These are phyloP conservation scores for Haplotaxodon microlepis DNA, from an alignment of 2,113 vertebrate species.

Conservation along the genomic window DNA sequence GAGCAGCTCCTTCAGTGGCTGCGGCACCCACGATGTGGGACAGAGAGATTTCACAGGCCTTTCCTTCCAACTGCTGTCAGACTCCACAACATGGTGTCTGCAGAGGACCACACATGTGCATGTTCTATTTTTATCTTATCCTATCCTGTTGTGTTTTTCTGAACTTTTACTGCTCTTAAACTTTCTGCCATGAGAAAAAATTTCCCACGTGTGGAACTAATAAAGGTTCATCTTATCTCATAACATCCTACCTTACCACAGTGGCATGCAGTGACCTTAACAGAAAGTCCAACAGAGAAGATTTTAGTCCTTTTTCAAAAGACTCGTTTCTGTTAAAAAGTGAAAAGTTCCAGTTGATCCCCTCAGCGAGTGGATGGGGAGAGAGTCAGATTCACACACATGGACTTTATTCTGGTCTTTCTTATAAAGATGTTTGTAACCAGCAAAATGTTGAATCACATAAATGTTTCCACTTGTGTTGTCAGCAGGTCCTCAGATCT, in stretches of 20 bases:
- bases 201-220: neutral
- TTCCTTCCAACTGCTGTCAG: neutral
- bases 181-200: neutral
- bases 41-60: neutral
- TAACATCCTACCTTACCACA: neutral
- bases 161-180: neutral
- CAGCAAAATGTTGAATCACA: neutral
- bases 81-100: neutral
- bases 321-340: neutral
- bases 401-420: neutral
- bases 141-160: neutral
- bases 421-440: neutral
- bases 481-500: neutral
- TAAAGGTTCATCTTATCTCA: neutral
- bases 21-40: fast-evolving
- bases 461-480: neutral
- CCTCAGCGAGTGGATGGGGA: neutral
- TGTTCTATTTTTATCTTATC: neutral
- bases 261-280: neutral
- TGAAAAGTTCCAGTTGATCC: neutral
- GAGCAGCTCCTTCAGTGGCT: neutral
- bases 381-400: neutral
- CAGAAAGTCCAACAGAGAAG: neutral
- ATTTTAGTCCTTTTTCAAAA: neutral
- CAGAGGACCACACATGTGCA: neutral